These are phyloP conservation scores for Dryoscopus gambensis DNA, from an alignment of 2,113 vertebrate species.

Conservation along the genomic window DNA sequence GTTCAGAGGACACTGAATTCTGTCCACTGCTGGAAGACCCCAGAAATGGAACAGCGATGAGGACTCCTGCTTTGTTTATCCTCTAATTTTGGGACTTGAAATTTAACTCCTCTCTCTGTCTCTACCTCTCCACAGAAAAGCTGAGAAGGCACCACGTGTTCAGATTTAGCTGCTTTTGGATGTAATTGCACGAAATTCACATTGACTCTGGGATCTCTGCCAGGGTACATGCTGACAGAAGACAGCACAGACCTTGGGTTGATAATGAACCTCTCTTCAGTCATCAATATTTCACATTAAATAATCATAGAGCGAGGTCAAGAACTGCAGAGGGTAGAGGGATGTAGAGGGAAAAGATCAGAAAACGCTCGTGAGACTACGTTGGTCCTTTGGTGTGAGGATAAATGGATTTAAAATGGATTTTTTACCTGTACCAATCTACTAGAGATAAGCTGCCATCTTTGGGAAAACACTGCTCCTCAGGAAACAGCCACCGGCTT, in stretches of 20 bases:
- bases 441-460: not conserved
- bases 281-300: conserved; percentile 3
- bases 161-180: not conserved
- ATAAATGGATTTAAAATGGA: not conserved
- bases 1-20: not conserved
- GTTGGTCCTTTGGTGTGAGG: not conserved
- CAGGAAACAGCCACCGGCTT: not conserved
- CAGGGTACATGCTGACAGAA: conserved; percentile 39
- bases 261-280: conserved; percentile 24
- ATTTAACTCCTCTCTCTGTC: not conserved
- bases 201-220: conserved; percentile 6
- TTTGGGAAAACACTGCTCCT: not conserved
- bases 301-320: not conserved
- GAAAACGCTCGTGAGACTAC: not conserved
- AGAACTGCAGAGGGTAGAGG: not conserved
- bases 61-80: not conserved
- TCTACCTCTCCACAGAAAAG: not conserved
- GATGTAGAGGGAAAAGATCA: not conserved
- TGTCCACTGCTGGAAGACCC: not conserved
- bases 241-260: conserved; percentile 16
- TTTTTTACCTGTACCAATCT: not conserved
- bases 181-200: not conserved
- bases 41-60: not conserved
- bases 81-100: not conserved
- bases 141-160: conserved; percentile 8